phyloP scores from a whole-genome alignment of 2,113 vertebrate species.

The Indicator indicator region DNA sequence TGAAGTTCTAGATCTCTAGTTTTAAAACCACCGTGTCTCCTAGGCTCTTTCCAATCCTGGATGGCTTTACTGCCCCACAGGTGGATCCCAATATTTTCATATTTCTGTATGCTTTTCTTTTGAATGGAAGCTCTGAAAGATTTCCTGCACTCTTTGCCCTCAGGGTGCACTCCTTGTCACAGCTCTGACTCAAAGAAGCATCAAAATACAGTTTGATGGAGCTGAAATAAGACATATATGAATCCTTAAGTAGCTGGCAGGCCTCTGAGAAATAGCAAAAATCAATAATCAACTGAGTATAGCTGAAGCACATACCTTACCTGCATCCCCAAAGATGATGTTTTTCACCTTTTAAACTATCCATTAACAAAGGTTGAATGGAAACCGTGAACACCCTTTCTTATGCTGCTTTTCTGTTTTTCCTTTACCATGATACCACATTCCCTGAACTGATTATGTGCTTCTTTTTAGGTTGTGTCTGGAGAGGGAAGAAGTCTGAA shows the following conservation, averaged over 20 bases:
- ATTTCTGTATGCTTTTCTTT: background rate
- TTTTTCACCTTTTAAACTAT: background rate
- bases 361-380: background rate
- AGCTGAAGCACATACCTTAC: background rate
- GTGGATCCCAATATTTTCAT: background rate
- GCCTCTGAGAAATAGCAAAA: background rate
- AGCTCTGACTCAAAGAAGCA: background rate
- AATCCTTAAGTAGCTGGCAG: background rate
- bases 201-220: background rate
- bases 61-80: background rate
- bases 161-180: background rate
- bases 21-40: background rate
- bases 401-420: background rate
- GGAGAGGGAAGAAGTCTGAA: background rate
- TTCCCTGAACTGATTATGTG: slow-evolving; percentile 29
- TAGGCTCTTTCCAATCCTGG: background rate
- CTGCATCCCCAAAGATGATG: background rate
- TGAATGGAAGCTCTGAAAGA: background rate
- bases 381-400: background rate
- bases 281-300: background rate
- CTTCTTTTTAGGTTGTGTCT: slow-evolving; percentile 27
- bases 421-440: background rate
- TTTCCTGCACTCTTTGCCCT: background rate
- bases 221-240: background rate
- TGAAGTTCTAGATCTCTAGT: background rate